These are phyloP conservation scores for Ganaspis sp. DNA, from an alignment of 1,140 invertebrate genomes.

Conservation along the genomic window DNA sequence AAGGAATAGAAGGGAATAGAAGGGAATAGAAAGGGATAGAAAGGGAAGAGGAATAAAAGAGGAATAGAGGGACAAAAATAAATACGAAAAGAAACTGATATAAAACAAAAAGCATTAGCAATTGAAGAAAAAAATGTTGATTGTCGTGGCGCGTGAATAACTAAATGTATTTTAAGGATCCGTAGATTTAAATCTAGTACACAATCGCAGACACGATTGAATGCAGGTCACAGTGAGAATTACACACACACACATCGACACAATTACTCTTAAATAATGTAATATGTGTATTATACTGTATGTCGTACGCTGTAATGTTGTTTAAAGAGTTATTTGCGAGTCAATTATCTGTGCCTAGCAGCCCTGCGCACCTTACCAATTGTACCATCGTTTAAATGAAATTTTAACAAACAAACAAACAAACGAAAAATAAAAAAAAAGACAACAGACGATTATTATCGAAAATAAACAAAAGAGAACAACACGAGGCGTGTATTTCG, in stretches of 20 bases:
- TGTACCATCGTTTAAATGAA: slow-evolving; percentile 74
- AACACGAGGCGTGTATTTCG: slow-evolving; percentile 64
- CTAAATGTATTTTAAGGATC: slow-evolving; percentile 58
- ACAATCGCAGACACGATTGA: slow-evolving; percentile 42
- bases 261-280: slow-evolving; percentile 65
- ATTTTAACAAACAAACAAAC: slow-evolving; percentile 39
- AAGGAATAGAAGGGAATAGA: too few species aligned
- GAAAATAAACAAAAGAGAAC: slow-evolving; percentile 54
- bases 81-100: slow-evolving; percentile 14
- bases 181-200: slow-evolving; percentile 42
- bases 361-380: slow-evolving; percentile 77
- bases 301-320: slow-evolving; percentile 77
- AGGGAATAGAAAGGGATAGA: too few species aligned
- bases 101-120: slow-evolving; percentile 47
- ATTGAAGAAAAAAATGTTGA: slow-evolving; percentile 63
- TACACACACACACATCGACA: slow-evolving; percentile 59
- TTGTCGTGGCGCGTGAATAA: slow-evolving; percentile 62
- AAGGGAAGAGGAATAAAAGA: too few species aligned
- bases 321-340: slow-evolving; percentile 78
- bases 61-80: too few species aligned
- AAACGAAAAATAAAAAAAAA: too few species aligned
- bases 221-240: slow-evolving; percentile 34
- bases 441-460: slow-evolving; percentile 46
- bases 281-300: slow-evolving; percentile 75
- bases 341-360: slow-evolving; percentile 78